Evolutionary conservation across 2,113 vertebrate genomes (phyloP).

Genomic region (Speoplatyrhinus poulsoni): DNA sequence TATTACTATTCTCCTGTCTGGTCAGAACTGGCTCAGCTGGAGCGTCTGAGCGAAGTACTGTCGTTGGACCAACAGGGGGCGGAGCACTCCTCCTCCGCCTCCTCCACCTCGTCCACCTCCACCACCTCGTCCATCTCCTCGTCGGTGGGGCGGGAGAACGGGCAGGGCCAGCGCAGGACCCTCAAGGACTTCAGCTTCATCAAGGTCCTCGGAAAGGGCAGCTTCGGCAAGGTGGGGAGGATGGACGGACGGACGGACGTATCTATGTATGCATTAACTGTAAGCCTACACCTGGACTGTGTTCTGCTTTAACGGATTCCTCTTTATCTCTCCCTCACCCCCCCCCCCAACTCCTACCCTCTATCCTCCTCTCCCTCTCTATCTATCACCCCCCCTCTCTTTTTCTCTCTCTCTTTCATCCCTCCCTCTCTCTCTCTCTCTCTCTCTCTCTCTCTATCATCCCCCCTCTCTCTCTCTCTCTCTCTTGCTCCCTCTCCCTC

Average conservation of each 20-base stretch:
- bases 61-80: conserved; percentile 91
- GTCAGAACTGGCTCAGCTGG: conserved; percentile 90
- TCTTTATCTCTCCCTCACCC: neutral
- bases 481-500: no score
- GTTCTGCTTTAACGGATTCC: neutral
- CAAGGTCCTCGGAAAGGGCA: conserved; percentile 98
- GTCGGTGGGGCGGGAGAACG: conserved; percentile 85
- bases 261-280: neutral
- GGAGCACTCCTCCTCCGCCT: conserved; percentile 83
- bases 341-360: neutral
- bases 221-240: conserved; percentile 90
- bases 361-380: neutral
- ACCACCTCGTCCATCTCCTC: conserved; percentile 76
- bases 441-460: neutral
- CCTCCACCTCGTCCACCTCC: conserved; percentile 74
- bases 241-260: neutral
- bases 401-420: neutral
- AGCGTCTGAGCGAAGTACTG: conserved; percentile 90
- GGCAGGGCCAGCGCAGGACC: conserved; percentile 87
- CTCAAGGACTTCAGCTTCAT: conserved; percentile 96
- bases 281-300: neutral
- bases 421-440: neutral
- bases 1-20: conserved; percentile 36
- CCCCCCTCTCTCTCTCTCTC: neutral
- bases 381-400: conserved; percentile 1